These are phyloP conservation scores for Tragelaphus imberbis DNA, from an alignment of 2,113 vertebrate species.

Conservation along the genomic window DNA sequence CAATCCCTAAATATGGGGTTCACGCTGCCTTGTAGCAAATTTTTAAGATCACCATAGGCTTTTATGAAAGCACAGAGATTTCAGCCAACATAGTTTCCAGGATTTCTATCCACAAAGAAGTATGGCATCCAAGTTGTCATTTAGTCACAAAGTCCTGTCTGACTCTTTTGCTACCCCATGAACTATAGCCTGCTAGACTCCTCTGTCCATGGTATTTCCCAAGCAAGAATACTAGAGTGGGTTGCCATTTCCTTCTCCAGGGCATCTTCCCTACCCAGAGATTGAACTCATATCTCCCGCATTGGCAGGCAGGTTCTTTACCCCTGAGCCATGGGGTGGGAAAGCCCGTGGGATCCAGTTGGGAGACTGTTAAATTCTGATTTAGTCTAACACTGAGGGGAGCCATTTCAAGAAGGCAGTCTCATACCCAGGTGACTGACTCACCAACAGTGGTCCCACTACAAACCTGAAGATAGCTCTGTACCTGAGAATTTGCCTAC, in stretches of 20 bases:
- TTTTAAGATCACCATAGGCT: neutral
- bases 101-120: neutral
- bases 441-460: neutral
- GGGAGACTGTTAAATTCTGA: neutral
- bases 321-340: neutral
- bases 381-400: neutral
- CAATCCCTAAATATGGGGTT: neutral
- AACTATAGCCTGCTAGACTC: neutral
- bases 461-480: neutral
- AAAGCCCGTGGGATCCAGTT: neutral
- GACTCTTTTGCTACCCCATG: neutral
- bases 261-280: neutral
- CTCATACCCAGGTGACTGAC: neutral
- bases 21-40: neutral
- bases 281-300: neutral
- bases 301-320: neutral
- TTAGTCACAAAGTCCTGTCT: neutral
- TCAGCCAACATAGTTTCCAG: neutral
- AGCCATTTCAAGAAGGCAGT: neutral
- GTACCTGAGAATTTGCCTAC: neutral
- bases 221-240: neutral
- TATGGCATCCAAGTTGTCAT: neutral
- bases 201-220: neutral
- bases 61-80: neutral
- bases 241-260: neutral